Evolutionary conservation across 2,113 vertebrate species (phyloP), one percentile per base, ranked within the genome.

Genomic region (Chionodraco myersi): DNA sequence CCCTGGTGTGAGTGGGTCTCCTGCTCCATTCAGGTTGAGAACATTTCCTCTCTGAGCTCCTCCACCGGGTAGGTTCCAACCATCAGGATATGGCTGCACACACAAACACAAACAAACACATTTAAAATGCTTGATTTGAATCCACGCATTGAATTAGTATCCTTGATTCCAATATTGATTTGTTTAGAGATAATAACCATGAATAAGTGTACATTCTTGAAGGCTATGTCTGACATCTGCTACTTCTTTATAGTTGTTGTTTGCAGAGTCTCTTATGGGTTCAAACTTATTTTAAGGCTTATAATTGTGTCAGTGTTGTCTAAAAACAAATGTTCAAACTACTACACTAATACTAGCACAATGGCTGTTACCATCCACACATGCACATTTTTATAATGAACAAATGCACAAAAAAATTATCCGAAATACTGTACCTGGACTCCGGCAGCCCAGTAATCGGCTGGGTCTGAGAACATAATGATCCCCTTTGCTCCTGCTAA

Each of bases 11-110:
- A 99, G 95, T 0, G 98, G 97, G 34, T 99, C 98, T 77, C 97
- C 98, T 0, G 97, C 97, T 26, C 98, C 98, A 2, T 99, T 97
- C 60, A 98, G 83, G 41, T 96, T 98, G 61, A 99, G 94, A 1
- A 99, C 96, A 58, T 99, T 99, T 13, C 98, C 98, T 80, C 98
- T 96, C 80, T 99, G 98, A 21, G 53, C 98, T 72, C 94, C 97
- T 68, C 94, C 88, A 7, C 95, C 95, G 2, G 98, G 98, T 49
- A 99, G 95, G 82, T 98, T 99, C 98, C 98, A 99, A 64, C 98
- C 98, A 4, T 87, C 49, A 48, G 98, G 98, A 86, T 98, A 99
- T 0, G 94, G 67, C 72, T 95, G 58, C 11, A 95, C 90, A 54
- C n/a, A 57, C 16, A 54, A 21, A 73, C 49, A 72, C 13, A 51